These are phyloP conservation scores for Neodiprion pinetum DNA, from an alignment of 1,140 invertebrate species.

Conservation along the genomic window DNA sequence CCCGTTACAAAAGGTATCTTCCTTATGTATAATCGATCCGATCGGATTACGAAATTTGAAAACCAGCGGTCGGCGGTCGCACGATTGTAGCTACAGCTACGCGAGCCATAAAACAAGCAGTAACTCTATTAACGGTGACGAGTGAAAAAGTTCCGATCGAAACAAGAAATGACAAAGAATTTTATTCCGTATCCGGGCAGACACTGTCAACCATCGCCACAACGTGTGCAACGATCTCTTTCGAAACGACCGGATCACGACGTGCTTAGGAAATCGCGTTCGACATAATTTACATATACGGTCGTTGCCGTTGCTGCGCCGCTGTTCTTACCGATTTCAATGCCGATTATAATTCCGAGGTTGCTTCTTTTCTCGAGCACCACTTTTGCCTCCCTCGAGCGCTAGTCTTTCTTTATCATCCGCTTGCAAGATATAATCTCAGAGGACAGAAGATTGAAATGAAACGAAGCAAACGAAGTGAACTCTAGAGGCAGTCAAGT, in stretches of 20 bases:
- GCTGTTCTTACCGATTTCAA: too few species aligned
- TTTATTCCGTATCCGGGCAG: too few species aligned
- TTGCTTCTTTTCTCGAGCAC: not conserved
- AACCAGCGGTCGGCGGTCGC: not conserved
- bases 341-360: too few species aligned
- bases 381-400: too few species aligned
- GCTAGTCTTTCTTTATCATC: too few species aligned
- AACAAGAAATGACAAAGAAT: not conserved
- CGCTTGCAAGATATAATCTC: too few species aligned
- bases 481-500: too few species aligned
- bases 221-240: not conserved
- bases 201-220: not conserved
- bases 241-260: slow-evolving; percentile 4
- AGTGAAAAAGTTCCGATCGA: not conserved
- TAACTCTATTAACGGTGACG: not conserved
- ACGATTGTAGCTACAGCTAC: not conserved
- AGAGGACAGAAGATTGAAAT: too few species aligned
- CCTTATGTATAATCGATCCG: slow-evolving; percentile 13
- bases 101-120: not conserved
- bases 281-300: not conserved
- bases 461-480: too few species aligned
- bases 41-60: slow-evolving; percentile 23
- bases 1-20: slow-evolving; percentile 26
- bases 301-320: too few species aligned
- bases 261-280: not conserved